Evolutionary conservation across 2,797 vertebrate species (phyloP).

Genomic region (Australoheros facetus): DNA sequence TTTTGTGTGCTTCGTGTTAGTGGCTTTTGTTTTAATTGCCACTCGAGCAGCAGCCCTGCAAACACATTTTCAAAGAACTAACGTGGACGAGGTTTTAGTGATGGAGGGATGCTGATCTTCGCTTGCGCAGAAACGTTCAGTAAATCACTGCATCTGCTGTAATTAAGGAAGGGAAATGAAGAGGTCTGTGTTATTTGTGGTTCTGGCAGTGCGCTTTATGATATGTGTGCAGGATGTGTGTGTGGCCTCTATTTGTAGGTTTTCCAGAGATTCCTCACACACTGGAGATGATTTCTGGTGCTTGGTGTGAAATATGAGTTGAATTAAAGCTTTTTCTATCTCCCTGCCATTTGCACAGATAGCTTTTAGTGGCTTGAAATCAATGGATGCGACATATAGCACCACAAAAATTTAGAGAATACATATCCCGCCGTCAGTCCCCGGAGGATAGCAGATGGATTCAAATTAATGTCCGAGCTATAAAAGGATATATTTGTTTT

Average conservation of each 20-base stretch:
- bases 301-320: slow-evolving; percentile 34
- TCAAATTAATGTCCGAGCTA: slow-evolving; percentile 48
- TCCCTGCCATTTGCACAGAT: background rate
- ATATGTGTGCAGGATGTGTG: slow-evolving; percentile 11
- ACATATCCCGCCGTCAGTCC: slow-evolving; percentile 16
- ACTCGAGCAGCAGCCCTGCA: background rate
- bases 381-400: slow-evolving; percentile 26
- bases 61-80: slow-evolving; percentile 10
- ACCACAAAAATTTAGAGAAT: slow-evolving; percentile 15
- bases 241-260: slow-evolving; percentile 16
- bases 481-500: slow-evolving; percentile 56
- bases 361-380: slow-evolving; percentile 17
- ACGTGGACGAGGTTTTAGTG: background rate
- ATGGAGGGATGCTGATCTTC: background rate
- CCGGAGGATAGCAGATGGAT: slow-evolving; percentile 8
- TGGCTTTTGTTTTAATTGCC: background rate
- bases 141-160: slow-evolving; percentile 19
- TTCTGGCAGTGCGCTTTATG: slow-evolving; percentile 14
- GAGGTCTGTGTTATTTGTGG: background rate
- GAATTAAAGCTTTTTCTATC: slow-evolving; percentile 11
- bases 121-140: background rate
- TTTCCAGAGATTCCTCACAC: slow-evolving; percentile 4
- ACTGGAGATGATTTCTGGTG: background rate
- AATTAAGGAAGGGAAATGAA: slow-evolving; percentile 23
- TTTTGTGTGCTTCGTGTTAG: background rate